Evolutionary conservation across 2,113 vertebrate species (phyloP), one percentile per base, ranked within the genome.

Genomic region (Rhegmatorhina hoffmannsi): DNA sequence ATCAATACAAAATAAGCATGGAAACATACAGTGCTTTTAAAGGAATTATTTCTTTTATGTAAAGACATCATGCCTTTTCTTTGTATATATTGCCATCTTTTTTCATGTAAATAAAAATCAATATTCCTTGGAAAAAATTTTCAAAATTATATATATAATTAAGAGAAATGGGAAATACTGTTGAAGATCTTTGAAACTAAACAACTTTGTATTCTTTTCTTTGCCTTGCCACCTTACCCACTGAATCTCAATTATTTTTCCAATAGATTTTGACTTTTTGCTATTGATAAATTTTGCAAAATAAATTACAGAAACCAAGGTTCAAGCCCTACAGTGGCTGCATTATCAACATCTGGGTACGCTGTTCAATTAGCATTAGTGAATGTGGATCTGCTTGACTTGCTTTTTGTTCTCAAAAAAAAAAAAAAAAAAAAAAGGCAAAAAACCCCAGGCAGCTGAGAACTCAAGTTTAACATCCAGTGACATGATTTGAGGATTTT

Each of bases 131-230:
- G 1, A 28, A 88, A 76, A 87, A 81, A 47, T 3, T 33, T 33
- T 38, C 36, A 13, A 78, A 60, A 36, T 63, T 31, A 14, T 13
- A 24, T 33, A n/a, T 3, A 7, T 25, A 46, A 59, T 47, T 10
- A 68, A 72, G 31, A 60, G 26, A 97, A 67, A 91, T 95, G 78
- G 81, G 59, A 76, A 96, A 87, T 56, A 31, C 38, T 78, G 43
- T 50, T 87, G 76, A 74, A 92, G 43, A 33, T 31, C 14, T 59
- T 81, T 74, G 31, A 72, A 72, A 90, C 25, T 80, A 31, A 81
- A 73, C 17, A 46, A 14, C 11, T 70, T 73, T 7, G 47, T 17
- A 8, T 21, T 58, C 47, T 82, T 76, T 72, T 38, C 3, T 59
- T 43, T 36, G 7, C 12, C 7, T 43, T 8, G 33, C 8, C 8